Evolutionary conservation across 2,888 invertebrate species (phyloP).

Genomic region (Erebia epiphron): DNA sequence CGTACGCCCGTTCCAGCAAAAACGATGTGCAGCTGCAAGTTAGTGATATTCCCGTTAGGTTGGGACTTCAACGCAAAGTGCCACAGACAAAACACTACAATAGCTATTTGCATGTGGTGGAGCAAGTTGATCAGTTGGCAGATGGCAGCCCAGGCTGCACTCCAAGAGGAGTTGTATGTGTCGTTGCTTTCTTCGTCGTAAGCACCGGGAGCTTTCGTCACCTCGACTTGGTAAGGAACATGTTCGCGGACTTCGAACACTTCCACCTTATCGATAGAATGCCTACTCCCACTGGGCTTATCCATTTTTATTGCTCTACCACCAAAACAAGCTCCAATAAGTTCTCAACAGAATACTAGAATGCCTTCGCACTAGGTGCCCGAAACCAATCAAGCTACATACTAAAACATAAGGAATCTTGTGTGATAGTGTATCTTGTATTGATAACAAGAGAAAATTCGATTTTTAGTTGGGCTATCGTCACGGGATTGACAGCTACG

Average conservation of each 20-base stretch:
- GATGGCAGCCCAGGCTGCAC: slow-evolving; percentile 70
- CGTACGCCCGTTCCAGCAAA: slow-evolving; percentile 79
- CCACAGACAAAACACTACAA: slow-evolving; percentile 75
- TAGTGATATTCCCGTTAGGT: slow-evolving; percentile 68
- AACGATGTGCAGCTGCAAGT: slow-evolving; percentile 73
- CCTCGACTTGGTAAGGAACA: slow-evolving; percentile 73
- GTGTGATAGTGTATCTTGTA: slow-evolving; percentile 36
- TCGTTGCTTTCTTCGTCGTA: slow-evolving; percentile 74
- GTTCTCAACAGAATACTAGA: slow-evolving; percentile 23
- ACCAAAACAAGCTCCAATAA: slow-evolving; percentile 9
- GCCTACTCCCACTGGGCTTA: slow-evolving; percentile 71
- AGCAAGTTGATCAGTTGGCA: slow-evolving; percentile 73
- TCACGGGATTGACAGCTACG: slow-evolving; percentile 63
- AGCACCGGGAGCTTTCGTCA: slow-evolving; percentile 66
- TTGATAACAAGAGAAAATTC: slow-evolving; percentile 64
- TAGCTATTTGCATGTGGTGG: slow-evolving; percentile 75
- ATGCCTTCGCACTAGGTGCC: slow-evolving; percentile 28
- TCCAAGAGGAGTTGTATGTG: slow-evolving; percentile 62
- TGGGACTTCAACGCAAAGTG: slow-evolving; percentile 68
- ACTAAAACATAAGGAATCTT: slow-evolving; percentile 32
- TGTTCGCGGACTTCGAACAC: slow-evolving; percentile 76
- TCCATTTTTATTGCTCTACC: slow-evolving; percentile 59
- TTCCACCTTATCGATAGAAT: slow-evolving; percentile 70
- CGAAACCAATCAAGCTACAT: slow-evolving; percentile 23
- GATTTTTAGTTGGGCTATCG: slow-evolving; percentile 57